These are phyloP conservation scores for Nymphalis polychloros DNA, from an alignment of 2,888 invertebrate species.

Conservation along the genomic window DNA sequence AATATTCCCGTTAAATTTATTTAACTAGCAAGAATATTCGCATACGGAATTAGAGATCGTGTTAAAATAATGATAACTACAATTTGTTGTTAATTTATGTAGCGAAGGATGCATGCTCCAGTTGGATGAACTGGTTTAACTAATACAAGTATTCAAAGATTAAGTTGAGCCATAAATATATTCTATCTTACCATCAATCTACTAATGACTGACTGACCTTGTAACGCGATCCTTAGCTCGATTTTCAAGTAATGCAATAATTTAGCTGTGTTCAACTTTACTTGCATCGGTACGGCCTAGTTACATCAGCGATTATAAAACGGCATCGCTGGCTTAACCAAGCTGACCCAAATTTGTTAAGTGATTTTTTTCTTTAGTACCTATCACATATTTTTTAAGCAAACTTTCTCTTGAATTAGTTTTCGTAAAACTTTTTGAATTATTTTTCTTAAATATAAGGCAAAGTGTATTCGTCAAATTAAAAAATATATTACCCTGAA, in stretches of 20 bases:
- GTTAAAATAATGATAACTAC: neutral
- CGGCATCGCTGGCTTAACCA: conserved; percentile 18
- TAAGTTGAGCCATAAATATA: conserved; percentile 27
- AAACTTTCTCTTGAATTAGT: too few species aligned
- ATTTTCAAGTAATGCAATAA: conserved; percentile 14
- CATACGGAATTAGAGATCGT: conserved; percentile 3
- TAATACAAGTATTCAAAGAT: conserved; percentile 18
- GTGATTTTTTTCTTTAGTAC: conserved; percentile 15
- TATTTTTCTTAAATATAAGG: too few species aligned
- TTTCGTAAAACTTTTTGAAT: too few species aligned
- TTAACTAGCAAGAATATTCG: conserved; percentile 3
- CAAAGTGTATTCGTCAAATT: too few species aligned
- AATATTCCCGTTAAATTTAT: neutral
- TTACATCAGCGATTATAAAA: conserved; percentile 28
- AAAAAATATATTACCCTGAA: too few species aligned
- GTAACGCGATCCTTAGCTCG: conserved; percentile 22
- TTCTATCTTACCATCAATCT: conserved; percentile 32
- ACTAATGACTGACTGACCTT: conserved; percentile 28
- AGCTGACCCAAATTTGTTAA: conserved; percentile 22
- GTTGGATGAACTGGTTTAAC: conserved; percentile 23
- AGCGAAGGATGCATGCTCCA: conserved; percentile 29
- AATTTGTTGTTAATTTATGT: conserved; percentile 2
- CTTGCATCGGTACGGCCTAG: conserved; percentile 27
- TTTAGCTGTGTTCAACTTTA: conserved; percentile 4
- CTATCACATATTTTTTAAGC: neutral